These are phyloP conservation scores for Slavum lentiscoides DNA, from an alignment of 2,888 invertebrate genomes.

Conservation along the genomic window DNA sequence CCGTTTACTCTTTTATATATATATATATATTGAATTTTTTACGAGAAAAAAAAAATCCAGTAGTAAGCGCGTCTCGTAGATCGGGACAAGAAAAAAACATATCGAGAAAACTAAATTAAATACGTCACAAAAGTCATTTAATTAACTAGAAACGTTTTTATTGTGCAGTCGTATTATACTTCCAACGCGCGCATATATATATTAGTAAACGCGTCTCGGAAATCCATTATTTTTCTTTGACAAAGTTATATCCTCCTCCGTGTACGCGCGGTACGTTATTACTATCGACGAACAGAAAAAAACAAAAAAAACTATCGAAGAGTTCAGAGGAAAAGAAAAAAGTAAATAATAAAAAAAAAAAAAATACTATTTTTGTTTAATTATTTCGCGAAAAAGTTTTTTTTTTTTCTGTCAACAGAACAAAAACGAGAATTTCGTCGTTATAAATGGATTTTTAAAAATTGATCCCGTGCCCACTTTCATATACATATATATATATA, in stretches of 20 bases:
- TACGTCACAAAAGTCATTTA: conserved; percentile 37
- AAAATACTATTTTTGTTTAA: too few species aligned
- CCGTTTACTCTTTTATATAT: neutral
- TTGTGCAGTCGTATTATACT: neutral
- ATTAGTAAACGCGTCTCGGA: neutral
- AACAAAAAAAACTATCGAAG: neutral
- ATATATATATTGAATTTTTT: neutral
- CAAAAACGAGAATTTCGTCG: neutral
- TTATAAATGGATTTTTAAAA: neutral
- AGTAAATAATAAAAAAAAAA: too few species aligned
- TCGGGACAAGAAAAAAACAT: conserved; percentile 3
- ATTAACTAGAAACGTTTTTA: conserved; percentile 30
- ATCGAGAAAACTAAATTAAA: conserved; percentile 3
- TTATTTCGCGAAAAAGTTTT: too few species aligned
- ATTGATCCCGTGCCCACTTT: neutral
- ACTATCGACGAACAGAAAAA: too few species aligned
- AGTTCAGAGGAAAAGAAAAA: neutral
- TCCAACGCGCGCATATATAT: neutral
- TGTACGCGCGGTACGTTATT: neutral
- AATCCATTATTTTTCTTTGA: conserved; percentile 6
- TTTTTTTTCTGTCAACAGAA: neutral
- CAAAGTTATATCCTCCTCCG: neutral
- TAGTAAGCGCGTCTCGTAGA: neutral
- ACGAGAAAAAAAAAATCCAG: neutral
- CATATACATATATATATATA: too few species aligned